A percentile compares a stretch with the other conserved stretches of the same genome.
Evolutionary conservation across 1,140 invertebrate species (phyloP).

Genomic region (Drosophila orosa): DNA sequence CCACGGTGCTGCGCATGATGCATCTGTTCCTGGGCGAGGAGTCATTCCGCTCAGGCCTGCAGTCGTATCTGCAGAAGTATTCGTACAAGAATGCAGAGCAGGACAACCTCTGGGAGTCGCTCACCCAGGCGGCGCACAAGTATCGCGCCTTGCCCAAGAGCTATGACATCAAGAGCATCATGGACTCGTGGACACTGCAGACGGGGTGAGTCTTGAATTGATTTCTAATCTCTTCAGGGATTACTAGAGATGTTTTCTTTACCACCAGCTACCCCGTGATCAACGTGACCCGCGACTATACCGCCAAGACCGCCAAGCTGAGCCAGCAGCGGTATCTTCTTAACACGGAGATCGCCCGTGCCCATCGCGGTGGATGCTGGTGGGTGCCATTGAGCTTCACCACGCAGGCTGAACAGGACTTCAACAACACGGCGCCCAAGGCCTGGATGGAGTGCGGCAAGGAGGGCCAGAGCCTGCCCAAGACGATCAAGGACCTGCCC

Average conservation of each 20-base stretch:
- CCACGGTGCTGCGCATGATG: conserved; percentile 94
- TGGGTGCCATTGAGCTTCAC: conserved; percentile 88
- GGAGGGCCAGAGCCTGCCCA: conserved; percentile 55
- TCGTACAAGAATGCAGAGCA: conserved; percentile 90
- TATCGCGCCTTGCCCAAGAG: conserved; percentile 85
- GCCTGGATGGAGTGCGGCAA: conserved; percentile 86
- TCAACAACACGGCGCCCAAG: conserved; percentile 87
- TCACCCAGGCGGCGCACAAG: conserved; percentile 87
- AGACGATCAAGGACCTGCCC: conserved; percentile 75
- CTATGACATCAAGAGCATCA: conserved; percentile 88
- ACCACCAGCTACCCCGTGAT: conserved; percentile 89
- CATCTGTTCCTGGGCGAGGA: conserved; percentile 91
- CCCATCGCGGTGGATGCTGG: conserved; percentile 83
- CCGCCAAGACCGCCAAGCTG: conserved; percentile 85
- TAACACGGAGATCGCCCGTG: conserved; percentile 57
- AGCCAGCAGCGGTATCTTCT: conserved; percentile 85
- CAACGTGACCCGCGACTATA: conserved; percentile 87
- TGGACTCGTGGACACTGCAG: conserved; percentile 94
- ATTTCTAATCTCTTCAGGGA: too few relatives aligned
- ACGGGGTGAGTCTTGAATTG: conserved; percentile 84
- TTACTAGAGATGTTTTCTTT: too few relatives aligned
- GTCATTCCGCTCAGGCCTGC: conserved; percentile 89
- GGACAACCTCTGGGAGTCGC: conserved; percentile 92
- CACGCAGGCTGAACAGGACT: conserved; percentile 87
- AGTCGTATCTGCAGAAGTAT: conserved; percentile 87